phyloP scores from a whole-genome alignment of 2,888 invertebrate species.

The Agrochola circellaris region DNA sequence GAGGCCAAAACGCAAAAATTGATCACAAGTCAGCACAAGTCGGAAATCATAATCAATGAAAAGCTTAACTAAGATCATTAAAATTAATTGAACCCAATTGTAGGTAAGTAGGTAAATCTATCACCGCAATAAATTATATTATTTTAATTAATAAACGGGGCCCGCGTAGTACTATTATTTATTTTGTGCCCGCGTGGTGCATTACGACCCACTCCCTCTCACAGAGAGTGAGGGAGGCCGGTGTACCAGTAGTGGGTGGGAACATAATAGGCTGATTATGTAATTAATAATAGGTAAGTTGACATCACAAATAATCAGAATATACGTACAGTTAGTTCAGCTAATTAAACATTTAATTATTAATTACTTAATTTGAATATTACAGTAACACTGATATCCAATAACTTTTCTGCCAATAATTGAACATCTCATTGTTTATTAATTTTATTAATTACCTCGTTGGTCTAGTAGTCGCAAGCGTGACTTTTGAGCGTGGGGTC shows the following conservation, averaged over 20 bases:
- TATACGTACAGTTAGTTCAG: neutral
- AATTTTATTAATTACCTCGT: neutral
- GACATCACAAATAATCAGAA: neutral
- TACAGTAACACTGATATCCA: neutral
- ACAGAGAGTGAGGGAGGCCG: neutral
- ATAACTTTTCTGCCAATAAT: neutral
- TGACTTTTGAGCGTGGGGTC: neutral
- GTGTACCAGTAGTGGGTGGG: neutral
- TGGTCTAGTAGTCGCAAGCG: neutral
- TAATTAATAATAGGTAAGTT: neutral
- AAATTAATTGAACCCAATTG: no score
- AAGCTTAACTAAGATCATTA: no score
- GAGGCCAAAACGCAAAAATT: no score
- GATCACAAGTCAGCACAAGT: no score
- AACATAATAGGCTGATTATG: neutral
- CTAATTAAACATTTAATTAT: slow-evolving; percentile 7
- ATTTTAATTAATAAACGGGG: no score
- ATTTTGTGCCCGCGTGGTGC: no score
- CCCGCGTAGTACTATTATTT: no score
- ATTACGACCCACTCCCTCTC: no score
- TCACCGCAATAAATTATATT: no score
- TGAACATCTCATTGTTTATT: neutral
- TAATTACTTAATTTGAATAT: slow-evolving; percentile 13
- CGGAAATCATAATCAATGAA: no score
- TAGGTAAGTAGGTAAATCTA: no score